These are phyloP conservation scores for Drosophila albomicans DNA, from an alignment of 1,140 invertebrate species.

Conservation along the genomic window DNA sequence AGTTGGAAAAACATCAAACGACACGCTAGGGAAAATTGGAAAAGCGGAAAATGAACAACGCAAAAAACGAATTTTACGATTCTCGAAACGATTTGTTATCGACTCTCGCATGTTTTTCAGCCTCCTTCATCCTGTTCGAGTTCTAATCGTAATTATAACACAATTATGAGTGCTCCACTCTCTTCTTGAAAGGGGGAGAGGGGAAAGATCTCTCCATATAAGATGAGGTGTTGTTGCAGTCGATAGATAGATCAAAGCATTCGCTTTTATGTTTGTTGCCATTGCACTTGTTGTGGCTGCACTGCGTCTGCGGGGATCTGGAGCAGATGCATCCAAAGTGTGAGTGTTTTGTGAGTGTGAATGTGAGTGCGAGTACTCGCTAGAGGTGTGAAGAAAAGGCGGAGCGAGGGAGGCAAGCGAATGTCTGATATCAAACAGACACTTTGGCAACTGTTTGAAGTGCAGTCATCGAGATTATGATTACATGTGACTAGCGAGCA, in stretches of 20 bases:
- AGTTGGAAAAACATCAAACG: conserved; percentile 74
- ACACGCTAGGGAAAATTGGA: conserved; percentile 31
- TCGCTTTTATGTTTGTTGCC: conserved; percentile 72
- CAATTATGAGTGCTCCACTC: conserved; percentile 64
- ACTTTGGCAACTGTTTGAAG: conserved; percentile 81
- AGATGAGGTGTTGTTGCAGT: conserved; percentile 47
- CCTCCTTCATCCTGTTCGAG: conserved; percentile 44
- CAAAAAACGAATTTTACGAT: conserved; percentile 72
- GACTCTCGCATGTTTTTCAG: conserved; percentile 29
- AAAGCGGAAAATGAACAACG: conserved; percentile 36
- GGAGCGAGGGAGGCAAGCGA: conserved; percentile 26
- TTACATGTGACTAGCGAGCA: conserved; percentile 22
- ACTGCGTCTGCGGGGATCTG: conserved; percentile 28
- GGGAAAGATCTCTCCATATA: background rate
- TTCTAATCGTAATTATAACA: conserved; percentile 48
- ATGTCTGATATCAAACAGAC: conserved; percentile 81
- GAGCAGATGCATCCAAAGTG: background rate
- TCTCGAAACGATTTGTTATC: conserved; percentile 58
- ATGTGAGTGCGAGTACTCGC: background rate
- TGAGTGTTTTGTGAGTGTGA: background rate
- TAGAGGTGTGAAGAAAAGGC: conserved; percentile 66
- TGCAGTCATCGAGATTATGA: conserved; percentile 68
- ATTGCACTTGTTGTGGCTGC: conserved; percentile 73
- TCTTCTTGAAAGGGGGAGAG: background rate
- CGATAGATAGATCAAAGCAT: conserved; percentile 79